A percentile compares a stretch with the other conserved stretches of the same genome.
Conservation (phyloP, 2,797 vertebrate species). For the Typhlichthys subterraneus region DNA sequence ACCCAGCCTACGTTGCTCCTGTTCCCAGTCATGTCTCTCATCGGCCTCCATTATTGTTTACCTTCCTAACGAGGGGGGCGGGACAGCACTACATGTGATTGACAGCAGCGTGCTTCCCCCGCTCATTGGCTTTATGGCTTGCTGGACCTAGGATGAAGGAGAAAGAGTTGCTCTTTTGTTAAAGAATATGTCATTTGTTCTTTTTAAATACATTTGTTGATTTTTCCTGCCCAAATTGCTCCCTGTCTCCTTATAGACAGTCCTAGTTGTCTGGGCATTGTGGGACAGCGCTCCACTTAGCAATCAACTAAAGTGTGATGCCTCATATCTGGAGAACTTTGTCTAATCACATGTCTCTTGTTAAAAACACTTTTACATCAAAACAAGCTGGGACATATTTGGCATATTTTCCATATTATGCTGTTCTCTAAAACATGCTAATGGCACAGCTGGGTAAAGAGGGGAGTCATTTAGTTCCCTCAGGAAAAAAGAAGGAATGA, state of each 20-base stretch:
- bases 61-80: slow-evolving; percentile 99
- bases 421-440: slow-evolving; percentile 10
- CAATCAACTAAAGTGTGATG: slow-evolving; percentile 40
- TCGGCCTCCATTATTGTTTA: slow-evolving; percentile 96
- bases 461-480: slow-evolving; percentile 43
- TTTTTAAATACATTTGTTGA: slow-evolving; percentile 40
- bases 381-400: slow-evolving; percentile 36
- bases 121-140: slow-evolving; percentile 83
- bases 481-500: slow-evolving; percentile 19
- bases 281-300: slow-evolving; percentile 46
- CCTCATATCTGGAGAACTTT: slow-evolving; percentile 21
- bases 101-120: slow-evolving; percentile 84
- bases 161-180: slow-evolving; percentile 4
- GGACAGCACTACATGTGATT: slow-evolving; percentile 84
- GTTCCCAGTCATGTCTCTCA: slow-evolving; percentile 90
- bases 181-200: slow-evolving; percentile 11
- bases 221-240: slow-evolving; percentile 1
- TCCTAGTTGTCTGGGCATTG: slow-evolving; percentile 50
- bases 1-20: slow-evolving; percentile 81
- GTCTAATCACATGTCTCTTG: slow-evolving; percentile 4
- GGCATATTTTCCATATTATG: slow-evolving; percentile 36
- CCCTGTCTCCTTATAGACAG: slow-evolving; percentile 42
- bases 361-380: not conserved
- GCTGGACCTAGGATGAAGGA: slow-evolving; percentile 30
- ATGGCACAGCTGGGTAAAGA: slow-evolving; percentile 3